phyloP scores from a whole-genome alignment of 2,888 invertebrate genomes.

The Pammene fasciana region DNA sequence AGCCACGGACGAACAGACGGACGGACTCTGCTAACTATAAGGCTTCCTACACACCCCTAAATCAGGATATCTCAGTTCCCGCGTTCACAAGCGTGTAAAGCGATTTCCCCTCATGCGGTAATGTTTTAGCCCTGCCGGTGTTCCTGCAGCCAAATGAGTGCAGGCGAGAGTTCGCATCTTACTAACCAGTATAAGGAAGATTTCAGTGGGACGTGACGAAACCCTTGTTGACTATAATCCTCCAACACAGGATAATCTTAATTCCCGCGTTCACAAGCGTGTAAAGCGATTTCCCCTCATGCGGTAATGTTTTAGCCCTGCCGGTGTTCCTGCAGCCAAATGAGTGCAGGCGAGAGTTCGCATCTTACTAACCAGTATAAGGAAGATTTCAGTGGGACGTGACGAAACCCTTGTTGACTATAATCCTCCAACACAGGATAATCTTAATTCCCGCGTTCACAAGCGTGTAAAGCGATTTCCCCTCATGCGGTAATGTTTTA shows the following conservation, averaged over 20 bases:
- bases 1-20: too few species aligned
- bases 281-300: too few species aligned
- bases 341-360: background rate
- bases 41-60: background rate
- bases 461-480: too few species aligned
- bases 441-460: too few species aligned
- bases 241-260: too few species aligned
- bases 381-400: background rate
- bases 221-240: too few species aligned
- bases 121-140: slow-evolving; percentile 23
- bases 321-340: background rate
- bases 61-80: slow-evolving; percentile 33
- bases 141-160: background rate
- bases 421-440: too few species aligned
- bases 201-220: too few species aligned
- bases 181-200: background rate
- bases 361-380: background rate
- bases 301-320: too few species aligned
- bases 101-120: slow-evolving; percentile 32
- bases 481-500: too few species aligned
- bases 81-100: slow-evolving; percentile 24
- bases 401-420: too few species aligned
- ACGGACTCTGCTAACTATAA: background rate
- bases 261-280: too few species aligned
- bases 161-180: background rate